Conservation (phyloP, 2,113 vertebrate species). For the Megaceryle torquata region DNA sequence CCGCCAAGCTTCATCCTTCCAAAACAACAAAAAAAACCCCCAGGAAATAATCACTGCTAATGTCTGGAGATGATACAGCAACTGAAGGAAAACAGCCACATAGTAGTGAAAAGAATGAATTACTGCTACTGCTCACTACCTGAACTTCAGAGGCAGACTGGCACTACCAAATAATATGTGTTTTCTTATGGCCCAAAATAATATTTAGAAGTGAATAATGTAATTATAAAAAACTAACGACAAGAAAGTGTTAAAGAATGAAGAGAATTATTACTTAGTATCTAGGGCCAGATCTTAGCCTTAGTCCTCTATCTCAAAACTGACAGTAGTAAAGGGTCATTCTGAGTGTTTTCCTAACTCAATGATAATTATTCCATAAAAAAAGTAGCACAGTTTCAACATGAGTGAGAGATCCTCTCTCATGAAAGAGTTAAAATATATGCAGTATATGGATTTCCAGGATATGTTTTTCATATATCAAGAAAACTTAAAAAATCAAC, state of each 20-base stretch:
- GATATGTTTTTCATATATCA: background rate
- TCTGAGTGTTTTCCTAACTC: background rate
- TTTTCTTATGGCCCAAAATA: background rate
- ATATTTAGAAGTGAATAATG: background rate
- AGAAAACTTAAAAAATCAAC: background rate
- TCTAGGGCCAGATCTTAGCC: background rate
- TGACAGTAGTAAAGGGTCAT: background rate
- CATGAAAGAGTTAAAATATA: background rate
- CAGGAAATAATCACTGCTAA: background rate
- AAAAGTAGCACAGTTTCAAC: background rate
- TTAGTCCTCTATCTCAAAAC: background rate
- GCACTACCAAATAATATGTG: background rate
- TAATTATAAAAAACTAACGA: background rate
- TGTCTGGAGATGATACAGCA: background rate
- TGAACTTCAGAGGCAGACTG: background rate
- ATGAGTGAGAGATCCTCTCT: background rate
- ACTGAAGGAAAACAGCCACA: background rate
- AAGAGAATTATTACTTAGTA: background rate
- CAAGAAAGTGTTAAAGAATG: background rate
- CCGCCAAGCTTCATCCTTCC: accelerated
- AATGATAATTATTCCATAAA: background rate
- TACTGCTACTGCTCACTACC: background rate
- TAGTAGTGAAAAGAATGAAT: background rate
- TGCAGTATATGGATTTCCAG: background rate
- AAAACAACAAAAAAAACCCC: accelerated